These are phyloP conservation scores for Hiodon alosoides DNA, from an alignment of 2,113 vertebrate genomes.

Conservation along the genomic window DNA sequence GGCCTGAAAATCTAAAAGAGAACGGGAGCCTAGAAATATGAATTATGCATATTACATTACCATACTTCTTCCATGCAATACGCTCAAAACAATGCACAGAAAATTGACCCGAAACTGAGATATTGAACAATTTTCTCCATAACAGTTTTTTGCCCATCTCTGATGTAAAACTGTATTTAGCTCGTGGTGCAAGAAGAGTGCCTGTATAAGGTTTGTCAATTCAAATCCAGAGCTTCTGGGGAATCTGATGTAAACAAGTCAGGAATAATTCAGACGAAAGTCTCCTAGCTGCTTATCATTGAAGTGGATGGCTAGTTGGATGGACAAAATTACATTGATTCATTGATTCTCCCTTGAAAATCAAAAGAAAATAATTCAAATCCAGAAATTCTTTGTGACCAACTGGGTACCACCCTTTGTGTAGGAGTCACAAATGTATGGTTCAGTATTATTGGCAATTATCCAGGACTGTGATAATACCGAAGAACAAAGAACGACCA, in stretches of 20 bases:
- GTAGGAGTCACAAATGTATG: conserved; percentile 70
- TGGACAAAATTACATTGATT: conserved; percentile 86
- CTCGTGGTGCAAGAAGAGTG: conserved; percentile 70
- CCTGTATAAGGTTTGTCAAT: conserved; percentile 70
- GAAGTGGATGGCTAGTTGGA: conserved; percentile 71
- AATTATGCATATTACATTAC: conserved; percentile 88
- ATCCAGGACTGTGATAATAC: conserved; percentile 66
- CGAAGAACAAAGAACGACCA: conserved; percentile 46
- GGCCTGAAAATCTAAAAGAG: conserved; percentile 72
- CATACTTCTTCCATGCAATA: conserved; percentile 67
- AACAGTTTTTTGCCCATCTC: conserved; percentile 84
- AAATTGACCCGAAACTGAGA: conserved; percentile 80
- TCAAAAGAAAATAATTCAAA: conserved; percentile 82
- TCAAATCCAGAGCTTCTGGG: conserved; percentile 61
- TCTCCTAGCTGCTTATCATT: conserved; percentile 77
- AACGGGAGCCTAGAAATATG: conserved; percentile 68
- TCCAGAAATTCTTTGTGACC: conserved; percentile 73
- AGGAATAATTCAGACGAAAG: conserved; percentile 88
- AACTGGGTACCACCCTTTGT: conserved; percentile 60
- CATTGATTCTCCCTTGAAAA: conserved; percentile 86
- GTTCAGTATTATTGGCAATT: conserved; percentile 78
- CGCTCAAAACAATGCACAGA: conserved; percentile 64
- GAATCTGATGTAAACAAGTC: conserved; percentile 85
- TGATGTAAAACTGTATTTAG: conserved; percentile 88
- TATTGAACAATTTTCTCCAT: conserved; percentile 90